phyloP scores from a whole-genome alignment of 2,113 vertebrate genomes.

The Dinomys branickii region DNA sequence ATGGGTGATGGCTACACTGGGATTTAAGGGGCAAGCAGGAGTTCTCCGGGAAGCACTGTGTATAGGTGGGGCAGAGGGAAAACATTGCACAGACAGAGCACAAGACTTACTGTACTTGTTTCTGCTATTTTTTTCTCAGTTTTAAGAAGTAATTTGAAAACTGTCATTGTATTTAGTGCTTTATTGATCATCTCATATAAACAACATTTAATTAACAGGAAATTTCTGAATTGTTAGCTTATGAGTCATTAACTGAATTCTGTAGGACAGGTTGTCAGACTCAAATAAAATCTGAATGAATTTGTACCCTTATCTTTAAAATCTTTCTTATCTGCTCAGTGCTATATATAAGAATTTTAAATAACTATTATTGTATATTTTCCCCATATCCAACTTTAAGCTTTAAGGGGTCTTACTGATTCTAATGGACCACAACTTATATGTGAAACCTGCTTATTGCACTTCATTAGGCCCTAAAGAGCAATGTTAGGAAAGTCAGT shows the following conservation, averaged over 20 bases:
- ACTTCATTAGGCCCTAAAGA: background rate
- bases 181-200: background rate
- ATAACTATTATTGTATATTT: background rate
- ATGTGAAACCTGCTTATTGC: background rate
- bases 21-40: background rate
- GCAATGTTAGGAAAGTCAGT: background rate
- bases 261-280: background rate
- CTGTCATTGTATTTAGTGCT: background rate
- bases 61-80: background rate
- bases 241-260: background rate
- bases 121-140: background rate
- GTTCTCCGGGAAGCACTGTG: background rate
- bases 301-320: conserved; percentile 17
- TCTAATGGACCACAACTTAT: background rate
- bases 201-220: background rate
- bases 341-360: background rate
- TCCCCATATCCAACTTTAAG: background rate
- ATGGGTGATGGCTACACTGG: background rate
- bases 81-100: background rate
- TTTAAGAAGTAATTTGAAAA: conserved; percentile 50
- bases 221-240: background rate
- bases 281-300: background rate
- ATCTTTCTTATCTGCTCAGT: background rate
- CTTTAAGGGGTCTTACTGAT: background rate
- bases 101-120: background rate